Percentiles rank a stretch among this genome's conserved stretches.
phyloP scores from a whole-genome alignment of 2,113 vertebrate genomes.

The Saguinus midas region DNA sequence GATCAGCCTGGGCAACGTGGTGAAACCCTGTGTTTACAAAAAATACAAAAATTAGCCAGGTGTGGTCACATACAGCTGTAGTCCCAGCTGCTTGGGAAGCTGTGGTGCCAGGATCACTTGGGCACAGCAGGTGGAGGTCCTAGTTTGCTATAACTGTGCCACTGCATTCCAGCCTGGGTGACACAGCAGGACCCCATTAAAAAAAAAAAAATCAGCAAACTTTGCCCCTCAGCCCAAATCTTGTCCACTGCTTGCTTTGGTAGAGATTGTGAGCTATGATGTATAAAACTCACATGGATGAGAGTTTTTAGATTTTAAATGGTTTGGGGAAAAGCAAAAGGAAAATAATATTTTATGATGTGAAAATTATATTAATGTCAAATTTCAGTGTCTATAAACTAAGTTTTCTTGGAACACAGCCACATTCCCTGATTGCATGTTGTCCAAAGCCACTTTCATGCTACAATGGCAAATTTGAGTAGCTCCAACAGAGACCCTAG shows the following conservation, averaged over 20 bases:
- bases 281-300: background rate
- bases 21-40: too few relatives aligned
- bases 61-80: too few relatives aligned
- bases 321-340: background rate
- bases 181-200: too few relatives aligned
- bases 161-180: too few relatives aligned
- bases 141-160: too few relatives aligned
- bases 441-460: rapidly evolving
- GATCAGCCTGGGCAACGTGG: too few relatives aligned
- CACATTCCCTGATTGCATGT: rapidly evolving
- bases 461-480: background rate
- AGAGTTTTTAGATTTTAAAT: background rate
- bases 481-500: background rate
- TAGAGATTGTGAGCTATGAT: background rate
- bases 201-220: background rate
- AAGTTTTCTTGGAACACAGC: background rate
- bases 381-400: background rate
- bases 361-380: background rate
- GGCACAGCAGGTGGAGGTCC: too few relatives aligned
- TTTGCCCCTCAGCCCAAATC: background rate
- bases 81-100: too few relatives aligned
- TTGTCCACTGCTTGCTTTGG: too few relatives aligned
- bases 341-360: background rate
- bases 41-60: too few relatives aligned
- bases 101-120: too few relatives aligned